Base-by-base conservation (phyloP, 2,113 vertebrate species). In the Tringa solitaria region DNA sequence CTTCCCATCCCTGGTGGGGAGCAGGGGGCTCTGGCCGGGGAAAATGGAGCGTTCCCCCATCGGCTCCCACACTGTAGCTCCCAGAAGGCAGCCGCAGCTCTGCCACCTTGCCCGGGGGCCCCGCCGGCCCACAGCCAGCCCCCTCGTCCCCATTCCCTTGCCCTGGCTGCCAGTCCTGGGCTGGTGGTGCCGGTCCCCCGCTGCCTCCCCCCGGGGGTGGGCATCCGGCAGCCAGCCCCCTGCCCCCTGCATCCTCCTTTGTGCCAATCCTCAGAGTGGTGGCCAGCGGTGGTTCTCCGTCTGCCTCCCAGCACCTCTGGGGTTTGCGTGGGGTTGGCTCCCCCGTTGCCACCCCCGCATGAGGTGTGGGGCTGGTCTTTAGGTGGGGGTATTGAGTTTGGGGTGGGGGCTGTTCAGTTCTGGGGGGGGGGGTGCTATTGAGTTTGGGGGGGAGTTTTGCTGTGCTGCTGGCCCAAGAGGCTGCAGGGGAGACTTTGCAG, bases 31-130 rank as follows among this genome's bases (percentile, higher is more conserved):
- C 39, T n/a, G 48, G 85, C 57, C 8, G 26, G 61, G 74, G 67
- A 90, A 93, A 90, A 95, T 93, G 96, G 97, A 95, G 88, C 69
- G 18, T 73, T 73, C 50, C 33, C 83, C 41, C 12, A 10, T 37
- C 32, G 12, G 32, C 51, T 18, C n/a, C 77, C 43, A 69, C 77
- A 97, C 97, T 97, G 92, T 95, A 96, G 57, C 82, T 97, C 97
- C 97, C 94, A 94, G 84, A 69, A 83, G 83, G 90, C 95, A 37
- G 50, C 35, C 2, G 73, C 50, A 22, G 78, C 43, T 8, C 32
- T 4, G 51, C 43, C 12, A 14, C 24, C 9, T 23, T 23, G 45
- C 56, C 35, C 13, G 6, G 8, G n/a, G 27, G 15, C 46, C 28
- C 35, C 35, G 5, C 46, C 20, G 8, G n/a, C 11, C 56, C 43